phyloP scores from a whole-genome alignment of 2,888 invertebrate genomes.

The Argynnis bischoffii region DNA sequence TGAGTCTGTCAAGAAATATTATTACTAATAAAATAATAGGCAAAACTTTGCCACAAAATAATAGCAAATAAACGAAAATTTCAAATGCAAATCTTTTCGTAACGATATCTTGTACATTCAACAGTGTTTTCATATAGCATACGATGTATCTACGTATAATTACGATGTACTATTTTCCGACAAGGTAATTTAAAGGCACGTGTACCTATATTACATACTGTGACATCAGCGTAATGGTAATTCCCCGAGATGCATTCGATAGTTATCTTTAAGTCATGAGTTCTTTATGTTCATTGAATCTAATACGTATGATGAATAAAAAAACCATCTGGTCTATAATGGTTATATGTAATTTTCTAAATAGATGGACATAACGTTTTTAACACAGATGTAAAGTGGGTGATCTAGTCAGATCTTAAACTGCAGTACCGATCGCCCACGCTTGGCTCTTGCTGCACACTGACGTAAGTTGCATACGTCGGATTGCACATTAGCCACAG shows the following conservation, averaged over 20 bases:
- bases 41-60: too few relatives aligned
- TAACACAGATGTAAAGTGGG: background rate
- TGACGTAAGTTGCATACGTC: conserved; percentile 45
- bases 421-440: conserved; percentile 42
- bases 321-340: too few relatives aligned
- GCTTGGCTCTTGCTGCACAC: conserved; percentile 38
- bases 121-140: background rate
- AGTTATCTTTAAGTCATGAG: conserved; percentile 27
- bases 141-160: background rate
- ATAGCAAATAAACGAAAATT: too few relatives aligned
- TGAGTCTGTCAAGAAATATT: too few relatives aligned
- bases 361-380: too few relatives aligned
- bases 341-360: too few relatives aligned
- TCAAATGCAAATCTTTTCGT: too few relatives aligned
- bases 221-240: conserved; percentile 35
- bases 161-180: conserved; percentile 8
- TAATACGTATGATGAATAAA: background rate
- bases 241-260: conserved; percentile 28
- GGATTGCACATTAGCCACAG: conserved; percentile 33
- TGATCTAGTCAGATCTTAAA: conserved; percentile 18
- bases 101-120: too few relatives aligned
- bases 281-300: background rate
- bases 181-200: conserved; percentile 27
- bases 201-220: conserved; percentile 10
- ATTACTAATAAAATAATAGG: too few relatives aligned